Evolutionary conservation across 92 coral and sea anemone genomes (phyloP).

Genomic region (Bergia puertoricense): DNA sequence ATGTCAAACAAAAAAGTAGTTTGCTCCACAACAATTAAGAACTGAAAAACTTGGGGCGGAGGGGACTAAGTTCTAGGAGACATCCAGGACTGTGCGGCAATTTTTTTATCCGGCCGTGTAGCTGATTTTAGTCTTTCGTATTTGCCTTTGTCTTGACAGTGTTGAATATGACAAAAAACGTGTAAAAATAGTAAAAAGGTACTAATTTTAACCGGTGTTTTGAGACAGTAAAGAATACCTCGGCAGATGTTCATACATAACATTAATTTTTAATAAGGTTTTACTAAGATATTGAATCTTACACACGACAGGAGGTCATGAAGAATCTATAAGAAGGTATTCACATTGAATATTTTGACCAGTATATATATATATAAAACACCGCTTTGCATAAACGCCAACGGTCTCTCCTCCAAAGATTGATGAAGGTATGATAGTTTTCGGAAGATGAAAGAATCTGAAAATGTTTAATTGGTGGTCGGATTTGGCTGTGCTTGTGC

Average conservation of each 20-base stretch:
- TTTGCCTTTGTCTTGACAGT: not conserved
- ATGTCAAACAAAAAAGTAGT: too few relatives aligned
- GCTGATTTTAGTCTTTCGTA: too few relatives aligned
- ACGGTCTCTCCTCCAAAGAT: not conserved
- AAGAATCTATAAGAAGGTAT: too few relatives aligned
- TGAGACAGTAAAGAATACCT: not conserved
- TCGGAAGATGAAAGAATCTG: too few relatives aligned
- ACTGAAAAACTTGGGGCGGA: too few relatives aligned
- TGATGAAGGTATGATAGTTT: not conserved
- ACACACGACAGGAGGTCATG: not conserved
- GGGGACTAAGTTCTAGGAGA: too few relatives aligned
- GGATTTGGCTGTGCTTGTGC: not conserved
- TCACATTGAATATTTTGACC: not conserved
- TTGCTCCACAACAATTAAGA: too few relatives aligned
- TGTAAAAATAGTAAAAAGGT: not conserved
- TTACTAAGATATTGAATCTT: too few relatives aligned
- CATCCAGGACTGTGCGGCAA: too few relatives aligned
- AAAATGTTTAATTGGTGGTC: not conserved
- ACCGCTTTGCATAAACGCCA: not conserved
- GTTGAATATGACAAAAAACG: not conserved
- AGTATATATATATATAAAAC: too few relatives aligned
- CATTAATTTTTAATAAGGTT: not conserved
- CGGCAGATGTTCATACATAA: not conserved
- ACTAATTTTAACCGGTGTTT: not conserved
- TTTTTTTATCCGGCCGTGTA: too few relatives aligned